A percentile compares a stretch with the other conserved stretches of the same genome.
phyloP scores from a whole-genome alignment of 2,113 vertebrate species.

The Fulica atra region DNA sequence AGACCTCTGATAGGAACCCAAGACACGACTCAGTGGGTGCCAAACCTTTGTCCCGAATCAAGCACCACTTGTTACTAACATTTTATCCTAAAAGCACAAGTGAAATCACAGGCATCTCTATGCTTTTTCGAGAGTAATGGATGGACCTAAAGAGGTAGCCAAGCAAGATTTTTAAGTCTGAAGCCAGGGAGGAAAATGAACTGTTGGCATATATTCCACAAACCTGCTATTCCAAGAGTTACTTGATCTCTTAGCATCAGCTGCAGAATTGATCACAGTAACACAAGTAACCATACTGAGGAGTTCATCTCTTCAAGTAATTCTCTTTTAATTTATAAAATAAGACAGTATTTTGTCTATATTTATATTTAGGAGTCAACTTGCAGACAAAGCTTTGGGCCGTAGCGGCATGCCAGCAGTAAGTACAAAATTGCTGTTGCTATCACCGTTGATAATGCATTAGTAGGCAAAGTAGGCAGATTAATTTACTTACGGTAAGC shows the following conservation, averaged over 20 bases:
- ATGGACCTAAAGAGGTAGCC: slow-evolving; percentile 34
- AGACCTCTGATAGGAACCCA: slow-evolving; percentile 21
- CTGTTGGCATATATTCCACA: slow-evolving; percentile 24
- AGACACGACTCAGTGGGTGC: background rate
- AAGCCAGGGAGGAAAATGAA: slow-evolving; percentile 40
- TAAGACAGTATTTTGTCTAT: background rate
- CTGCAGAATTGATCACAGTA: background rate
- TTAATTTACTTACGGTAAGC: slow-evolving; percentile 90
- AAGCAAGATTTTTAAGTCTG: slow-evolving; percentile 59
- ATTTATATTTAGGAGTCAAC: background rate
- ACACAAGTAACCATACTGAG: background rate
- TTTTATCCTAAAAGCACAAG: slow-evolving; percentile 39
- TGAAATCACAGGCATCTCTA: slow-evolving; percentile 31
- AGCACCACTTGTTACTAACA: background rate
- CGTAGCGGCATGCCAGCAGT: slow-evolving; percentile 67
- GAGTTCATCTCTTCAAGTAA: background rate
- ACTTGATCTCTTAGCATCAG: background rate
- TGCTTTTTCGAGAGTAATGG: slow-evolving; percentile 45
- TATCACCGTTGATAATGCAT: slow-evolving; percentile 80
- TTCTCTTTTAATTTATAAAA: background rate
- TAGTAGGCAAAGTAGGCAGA: slow-evolving; percentile 87
- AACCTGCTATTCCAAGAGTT: slow-evolving; percentile 26
- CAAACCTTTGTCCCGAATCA: slow-evolving; percentile 26
- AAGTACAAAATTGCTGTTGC: slow-evolving; percentile 75
- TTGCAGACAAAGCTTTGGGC: slow-evolving; percentile 62